phyloP scores from a whole-genome alignment of 2,113 vertebrate genomes.

The Apus apus region DNA sequence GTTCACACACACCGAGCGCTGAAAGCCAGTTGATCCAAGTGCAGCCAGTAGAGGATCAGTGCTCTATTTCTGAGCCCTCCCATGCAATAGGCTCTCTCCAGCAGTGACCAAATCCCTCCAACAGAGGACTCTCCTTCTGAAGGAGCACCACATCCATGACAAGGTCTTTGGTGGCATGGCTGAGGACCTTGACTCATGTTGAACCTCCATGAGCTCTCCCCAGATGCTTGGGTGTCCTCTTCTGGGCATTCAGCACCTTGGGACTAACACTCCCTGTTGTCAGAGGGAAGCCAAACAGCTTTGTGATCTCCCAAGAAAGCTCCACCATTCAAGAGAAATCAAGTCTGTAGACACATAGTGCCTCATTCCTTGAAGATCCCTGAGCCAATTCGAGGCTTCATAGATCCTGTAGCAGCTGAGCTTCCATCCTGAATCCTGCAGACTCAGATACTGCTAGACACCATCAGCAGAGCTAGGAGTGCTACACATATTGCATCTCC shows the following conservation, averaged over 20 bases:
- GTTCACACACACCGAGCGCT: neutral
- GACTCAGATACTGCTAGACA: neutral
- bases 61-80: neutral
- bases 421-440: neutral
- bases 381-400: neutral
- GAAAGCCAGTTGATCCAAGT: neutral
- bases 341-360: neutral
- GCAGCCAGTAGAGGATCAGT: neutral
- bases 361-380: neutral
- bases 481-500: neutral
- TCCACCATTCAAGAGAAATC: neutral
- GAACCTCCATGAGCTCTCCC: neutral
- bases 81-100: neutral
- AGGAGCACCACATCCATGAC: neutral
- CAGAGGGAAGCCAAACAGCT: neutral
- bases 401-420: neutral
- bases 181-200: rapidly evolving
- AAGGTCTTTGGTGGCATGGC: neutral
- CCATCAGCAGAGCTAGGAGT: neutral
- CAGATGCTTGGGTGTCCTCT: neutral
- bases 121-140: neutral
- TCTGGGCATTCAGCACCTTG: neutral
- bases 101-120: neutral
- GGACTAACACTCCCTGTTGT: neutral
- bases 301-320: neutral